Evolutionary conservation across 2,888 invertebrate genomes (phyloP), one percentile per base, ranked within the genome.

Genomic region (Arctia plantaginis): DNA sequence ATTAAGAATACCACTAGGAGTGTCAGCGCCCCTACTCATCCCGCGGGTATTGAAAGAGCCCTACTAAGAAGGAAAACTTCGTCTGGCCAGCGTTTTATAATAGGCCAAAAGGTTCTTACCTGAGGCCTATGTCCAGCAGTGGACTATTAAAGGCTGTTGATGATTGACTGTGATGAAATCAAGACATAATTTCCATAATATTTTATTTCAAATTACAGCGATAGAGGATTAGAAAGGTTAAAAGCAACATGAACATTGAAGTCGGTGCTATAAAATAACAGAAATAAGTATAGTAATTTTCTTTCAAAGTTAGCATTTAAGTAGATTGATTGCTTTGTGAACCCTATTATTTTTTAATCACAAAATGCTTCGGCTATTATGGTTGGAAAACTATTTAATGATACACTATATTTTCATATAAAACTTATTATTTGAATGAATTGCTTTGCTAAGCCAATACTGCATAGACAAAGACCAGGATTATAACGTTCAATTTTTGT

Each of bases 201-300:
- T 66, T n/a, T 59, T 30, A 30, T 15, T 39, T 59, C 10, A 72
- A 55, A 44, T 72, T 66, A 66, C 30, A 66, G 41, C 33, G 39
- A 66, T 66, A 30, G 7, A 69, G 27, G 12, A 51, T 27, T 20
- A 18, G 20, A 39, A 47, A 64, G 71, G 71, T 65, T 44, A 44
- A 64, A 33, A n/a, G 44, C 65, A 71, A 47, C n/a, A 71, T 44
- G 15, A n/a, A 10, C 64, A 33, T 64, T 33, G 64, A 20, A 7
- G 33, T 44, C 23, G 39, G 35, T 30, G 41, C 13, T 64, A 81
- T 65, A 74, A 44, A 68, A 55, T 70, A 47, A 27, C 27, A 44
- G 33, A 47, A 66, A 27, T 71, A 67, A 62, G 41, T 68, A 64
- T 68, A 33, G 73, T 69, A 64, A 71, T 71, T 65, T 71, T 33